phyloP scores from a whole-genome alignment of 2,113 vertebrate genomes.

The Benthochromis sp. region DNA sequence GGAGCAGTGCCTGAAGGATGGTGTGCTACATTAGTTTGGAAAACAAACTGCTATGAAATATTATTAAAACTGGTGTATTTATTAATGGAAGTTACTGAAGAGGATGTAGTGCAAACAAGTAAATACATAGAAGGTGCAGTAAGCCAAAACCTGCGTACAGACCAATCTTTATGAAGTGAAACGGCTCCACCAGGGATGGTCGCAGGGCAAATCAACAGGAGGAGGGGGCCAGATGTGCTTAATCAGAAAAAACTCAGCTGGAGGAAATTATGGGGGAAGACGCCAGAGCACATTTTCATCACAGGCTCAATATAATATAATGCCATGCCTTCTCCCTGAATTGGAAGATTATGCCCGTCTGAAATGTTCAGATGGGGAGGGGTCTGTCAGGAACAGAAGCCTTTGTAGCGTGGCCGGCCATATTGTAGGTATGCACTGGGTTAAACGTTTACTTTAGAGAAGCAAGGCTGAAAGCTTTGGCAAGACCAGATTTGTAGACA shows the following conservation, averaged over 20 bases:
- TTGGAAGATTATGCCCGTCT: not conserved
- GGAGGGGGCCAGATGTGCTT: constrained; percentile 10
- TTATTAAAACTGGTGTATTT: not conserved
- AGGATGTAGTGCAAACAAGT: not conserved
- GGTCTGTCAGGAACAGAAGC: not conserved
- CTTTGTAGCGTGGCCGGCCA: not conserved
- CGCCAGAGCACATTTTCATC: constrained; percentile 9
- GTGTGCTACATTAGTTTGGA: not conserved
- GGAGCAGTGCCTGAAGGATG: not conserved
- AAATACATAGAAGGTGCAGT: not conserved
- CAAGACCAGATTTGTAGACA: not conserved
- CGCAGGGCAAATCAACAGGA: not conserved
- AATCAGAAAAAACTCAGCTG: not conserved
- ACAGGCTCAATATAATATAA: not conserved
- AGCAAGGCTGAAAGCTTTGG: not conserved
- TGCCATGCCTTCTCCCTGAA: not conserved
- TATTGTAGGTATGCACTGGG: not conserved
- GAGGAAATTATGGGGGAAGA: not conserved
- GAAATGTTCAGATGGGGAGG: not conserved
- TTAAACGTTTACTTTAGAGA: not conserved
- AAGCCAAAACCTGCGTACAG: not conserved
- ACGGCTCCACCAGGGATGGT: not conserved
- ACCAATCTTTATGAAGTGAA: not conserved
- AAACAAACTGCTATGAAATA: not conserved
- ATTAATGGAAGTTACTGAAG: not conserved